Conservation (phyloP, 1,140 invertebrate genomes). For the Chlorops oryzae region DNA sequence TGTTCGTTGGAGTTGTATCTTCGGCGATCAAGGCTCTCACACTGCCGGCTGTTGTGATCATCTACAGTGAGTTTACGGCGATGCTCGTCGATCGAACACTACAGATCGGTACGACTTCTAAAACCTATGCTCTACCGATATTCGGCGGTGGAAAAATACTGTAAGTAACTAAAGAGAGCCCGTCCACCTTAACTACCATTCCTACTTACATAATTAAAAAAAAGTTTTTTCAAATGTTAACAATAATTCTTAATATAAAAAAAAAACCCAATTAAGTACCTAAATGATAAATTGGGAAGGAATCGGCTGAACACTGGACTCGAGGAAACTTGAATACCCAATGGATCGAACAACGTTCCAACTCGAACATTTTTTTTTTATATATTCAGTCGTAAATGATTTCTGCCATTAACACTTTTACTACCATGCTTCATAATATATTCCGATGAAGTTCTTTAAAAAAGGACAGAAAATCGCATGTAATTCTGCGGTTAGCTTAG, state of each 20-base stretch:
- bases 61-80: conserved; percentile 65
- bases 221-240: neutral
- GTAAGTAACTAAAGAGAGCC: conserved; percentile 49
- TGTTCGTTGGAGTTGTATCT: conserved; percentile 54
- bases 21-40: conserved; percentile 57
- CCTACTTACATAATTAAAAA: neutral
- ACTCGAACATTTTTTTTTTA: too few species aligned
- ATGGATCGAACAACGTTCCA: too few species aligned
- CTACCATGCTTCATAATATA: too few species aligned
- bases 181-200: neutral
- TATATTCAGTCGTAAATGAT: too few species aligned
- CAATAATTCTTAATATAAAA: neutral
- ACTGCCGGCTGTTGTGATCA: conserved; percentile 61
- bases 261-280: too few species aligned
- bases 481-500: too few species aligned
- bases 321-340: too few species aligned
- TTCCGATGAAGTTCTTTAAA: too few species aligned
- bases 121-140: conserved; percentile 43
- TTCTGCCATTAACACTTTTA: too few species aligned
- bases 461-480: too few species aligned
- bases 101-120: conserved; percentile 44
- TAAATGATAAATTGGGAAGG: too few species aligned
- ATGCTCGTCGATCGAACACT: conserved; percentile 54
- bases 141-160: conserved; percentile 51
- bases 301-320: too few species aligned